Evolutionary conservation across 2,888 invertebrate genomes (phyloP).

Genomic region (Erebia ligea): DNA sequence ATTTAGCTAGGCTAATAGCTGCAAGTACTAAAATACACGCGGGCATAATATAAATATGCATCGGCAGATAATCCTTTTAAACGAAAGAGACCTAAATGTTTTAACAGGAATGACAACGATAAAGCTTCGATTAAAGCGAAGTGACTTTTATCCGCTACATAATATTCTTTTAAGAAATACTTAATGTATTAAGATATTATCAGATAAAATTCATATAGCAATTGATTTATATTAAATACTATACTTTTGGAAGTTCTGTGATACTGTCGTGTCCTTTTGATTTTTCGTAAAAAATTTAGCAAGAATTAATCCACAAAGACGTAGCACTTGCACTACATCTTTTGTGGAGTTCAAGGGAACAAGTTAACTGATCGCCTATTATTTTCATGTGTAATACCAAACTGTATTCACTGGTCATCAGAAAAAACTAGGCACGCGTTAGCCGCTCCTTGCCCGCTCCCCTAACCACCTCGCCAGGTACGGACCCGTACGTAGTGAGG

Average conservation of each 20-base stretch:
- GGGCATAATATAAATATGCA: conserved; percentile 30
- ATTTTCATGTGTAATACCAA: conserved; percentile 27
- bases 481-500: conserved; percentile 76
- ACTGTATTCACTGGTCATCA: conserved; percentile 65
- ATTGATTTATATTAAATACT: conserved; percentile 60
- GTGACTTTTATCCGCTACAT: conserved; percentile 52
- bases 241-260: conserved; percentile 52
- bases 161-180: conserved; percentile 54
- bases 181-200: conserved; percentile 55
- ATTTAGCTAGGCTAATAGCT: conserved; percentile 36
- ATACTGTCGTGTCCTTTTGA: conserved; percentile 26
- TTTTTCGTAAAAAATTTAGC: background rate
- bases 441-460: conserved; percentile 56
- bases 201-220: conserved; percentile 58
- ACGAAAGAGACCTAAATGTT: conserved; percentile 24
- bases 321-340: background rate
- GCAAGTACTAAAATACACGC: conserved; percentile 30
- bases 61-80: conserved; percentile 29
- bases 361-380: conserved; percentile 8
- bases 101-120: conserved; percentile 41
- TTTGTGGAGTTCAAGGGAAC: conserved; percentile 5
- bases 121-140: conserved; percentile 54
- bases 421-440: conserved; percentile 79
- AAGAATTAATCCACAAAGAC: background rate
- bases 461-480: conserved; percentile 74